Conservation (phyloP, 2,888 invertebrate genomes). For the Rhabditoides inermis region DNA sequence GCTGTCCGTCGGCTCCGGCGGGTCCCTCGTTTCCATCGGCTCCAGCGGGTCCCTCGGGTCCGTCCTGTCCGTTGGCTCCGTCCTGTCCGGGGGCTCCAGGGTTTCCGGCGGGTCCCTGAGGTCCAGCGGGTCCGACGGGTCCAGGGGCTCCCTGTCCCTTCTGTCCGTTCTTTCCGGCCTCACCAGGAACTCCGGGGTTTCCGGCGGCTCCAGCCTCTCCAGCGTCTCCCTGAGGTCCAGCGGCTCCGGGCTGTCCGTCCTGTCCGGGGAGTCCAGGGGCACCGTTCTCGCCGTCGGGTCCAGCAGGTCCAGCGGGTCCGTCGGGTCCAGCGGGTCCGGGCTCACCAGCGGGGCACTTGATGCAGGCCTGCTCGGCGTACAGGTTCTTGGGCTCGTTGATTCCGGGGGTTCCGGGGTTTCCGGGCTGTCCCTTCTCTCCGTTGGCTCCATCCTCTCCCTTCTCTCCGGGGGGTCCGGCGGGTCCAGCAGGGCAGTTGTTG, state of each 20-base stretch:
- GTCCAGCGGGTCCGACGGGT: conserved; percentile 13
- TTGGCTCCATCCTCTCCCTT: conserved; percentile 14
- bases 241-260: background rate
- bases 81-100: too few species aligned
- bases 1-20: too few species aligned
- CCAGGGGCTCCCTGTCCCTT: conserved; percentile 9
- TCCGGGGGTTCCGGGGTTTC: conserved; percentile 1
- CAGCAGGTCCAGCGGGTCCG: background rate
- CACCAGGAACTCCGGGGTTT: background rate
- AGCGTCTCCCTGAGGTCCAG: conserved; percentile 14
- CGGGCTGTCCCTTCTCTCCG: conserved; percentile 8
- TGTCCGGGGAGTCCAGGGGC: too few species aligned
- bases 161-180: conserved; percentile 1
- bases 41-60: too few species aligned
- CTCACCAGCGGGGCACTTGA: conserved; percentile 3
- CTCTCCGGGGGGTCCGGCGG: conserved; percentile 3
- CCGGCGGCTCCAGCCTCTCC: conserved; percentile 2
- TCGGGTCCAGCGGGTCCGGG: conserved; percentile 1
- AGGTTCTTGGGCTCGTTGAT: background rate
- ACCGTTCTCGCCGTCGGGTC: conserved; percentile 1
- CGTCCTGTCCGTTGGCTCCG: too few species aligned
- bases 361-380: conserved; percentile 1
- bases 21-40: too few species aligned
- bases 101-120: conserved; percentile 9
- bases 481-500: conserved; percentile 5